These are phyloP conservation scores for Sebastes paucispinis DNA, from an alignment of 2,797 vertebrate species.

Conservation along the genomic window DNA sequence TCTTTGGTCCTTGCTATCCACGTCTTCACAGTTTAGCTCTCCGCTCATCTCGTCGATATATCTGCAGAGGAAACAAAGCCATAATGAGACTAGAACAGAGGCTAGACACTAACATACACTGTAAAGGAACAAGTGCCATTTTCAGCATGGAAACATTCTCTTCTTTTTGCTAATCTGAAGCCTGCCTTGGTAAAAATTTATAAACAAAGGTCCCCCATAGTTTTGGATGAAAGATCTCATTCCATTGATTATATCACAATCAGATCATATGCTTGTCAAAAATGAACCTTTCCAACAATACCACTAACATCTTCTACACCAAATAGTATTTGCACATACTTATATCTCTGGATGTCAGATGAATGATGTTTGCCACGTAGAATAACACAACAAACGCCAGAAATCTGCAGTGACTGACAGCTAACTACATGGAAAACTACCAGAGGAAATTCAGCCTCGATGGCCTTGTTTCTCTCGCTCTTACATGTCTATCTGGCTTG, in stretches of 20 bases:
- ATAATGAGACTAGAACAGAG: neutral
- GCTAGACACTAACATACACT: neutral
- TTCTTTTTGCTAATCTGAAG: neutral
- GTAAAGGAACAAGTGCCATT: neutral
- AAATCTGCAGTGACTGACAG: neutral
- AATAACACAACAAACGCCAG: neutral
- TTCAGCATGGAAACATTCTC: neutral
- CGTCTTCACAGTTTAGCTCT: constrained; percentile 65
- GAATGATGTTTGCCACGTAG: neutral
- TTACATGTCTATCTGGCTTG: neutral
- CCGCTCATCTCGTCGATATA: constrained; percentile 58
- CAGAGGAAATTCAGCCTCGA: neutral
- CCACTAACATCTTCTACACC: neutral
- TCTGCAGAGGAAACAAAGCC: constrained; percentile 54
- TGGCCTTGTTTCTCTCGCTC: neutral
- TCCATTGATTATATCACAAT: neutral
- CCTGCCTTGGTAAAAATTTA: neutral
- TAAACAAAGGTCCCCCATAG: neutral
- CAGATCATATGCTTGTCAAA: neutral
- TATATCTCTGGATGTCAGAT: neutral
- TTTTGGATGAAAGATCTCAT: neutral
- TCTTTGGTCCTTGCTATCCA: constrained; percentile 71
- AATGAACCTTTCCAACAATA: neutral
- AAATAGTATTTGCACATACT: neutral
- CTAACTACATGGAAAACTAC: neutral